phyloP scores from a whole-genome alignment of 2,113 vertebrate species.

The Montifringilla adamsi region DNA sequence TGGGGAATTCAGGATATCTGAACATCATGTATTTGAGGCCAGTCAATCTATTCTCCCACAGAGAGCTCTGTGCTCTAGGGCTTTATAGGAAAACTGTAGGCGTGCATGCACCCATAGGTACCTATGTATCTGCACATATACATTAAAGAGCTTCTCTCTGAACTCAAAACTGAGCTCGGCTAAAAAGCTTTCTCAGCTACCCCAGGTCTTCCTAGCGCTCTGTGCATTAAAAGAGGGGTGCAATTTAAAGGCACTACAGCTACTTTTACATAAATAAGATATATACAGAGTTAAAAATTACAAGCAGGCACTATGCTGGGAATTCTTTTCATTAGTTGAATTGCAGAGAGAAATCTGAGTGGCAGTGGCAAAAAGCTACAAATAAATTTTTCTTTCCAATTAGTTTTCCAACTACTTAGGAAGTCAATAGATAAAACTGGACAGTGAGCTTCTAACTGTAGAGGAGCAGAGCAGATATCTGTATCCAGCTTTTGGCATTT shows the following conservation, averaged over 20 bases:
- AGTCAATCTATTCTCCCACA: not conserved
- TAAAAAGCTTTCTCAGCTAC: not conserved
- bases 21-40: not conserved
- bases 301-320: not conserved
- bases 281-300: not conserved
- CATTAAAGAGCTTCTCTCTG: not conserved
- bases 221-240: not conserved
- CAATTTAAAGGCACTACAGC: not conserved
- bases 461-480: not conserved
- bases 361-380: not conserved
- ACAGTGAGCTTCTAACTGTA: not conserved
- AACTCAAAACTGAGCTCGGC: not conserved
- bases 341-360: not conserved
- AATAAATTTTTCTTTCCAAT: not conserved
- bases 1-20: not conserved
- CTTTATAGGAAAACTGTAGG: not conserved
- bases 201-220: not conserved
- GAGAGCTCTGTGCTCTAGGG: not conserved
- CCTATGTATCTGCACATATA: accelerated
- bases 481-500: not conserved
- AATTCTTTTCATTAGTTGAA: not conserved
- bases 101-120: not conserved
- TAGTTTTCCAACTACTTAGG: not conserved
- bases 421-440: not conserved
- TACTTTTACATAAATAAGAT: not conserved